phyloP scores from a whole-genome alignment of 2,797 vertebrate genomes.

The Synaphobranchus kaupii region DNA sequence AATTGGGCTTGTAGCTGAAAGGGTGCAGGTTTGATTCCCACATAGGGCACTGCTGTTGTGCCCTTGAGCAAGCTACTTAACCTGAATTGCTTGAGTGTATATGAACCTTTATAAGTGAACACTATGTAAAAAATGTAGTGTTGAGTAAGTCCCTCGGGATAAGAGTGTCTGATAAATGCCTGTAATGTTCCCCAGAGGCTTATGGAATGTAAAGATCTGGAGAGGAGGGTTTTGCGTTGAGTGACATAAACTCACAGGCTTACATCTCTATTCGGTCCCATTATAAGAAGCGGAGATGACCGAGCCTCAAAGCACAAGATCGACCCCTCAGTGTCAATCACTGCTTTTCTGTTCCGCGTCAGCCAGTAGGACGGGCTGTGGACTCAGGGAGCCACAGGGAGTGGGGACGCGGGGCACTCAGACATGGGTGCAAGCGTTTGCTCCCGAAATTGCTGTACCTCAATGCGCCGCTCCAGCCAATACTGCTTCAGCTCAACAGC shows the following conservation, averaged over 20 bases:
- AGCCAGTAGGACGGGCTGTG: not conserved
- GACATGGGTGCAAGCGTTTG: not conserved
- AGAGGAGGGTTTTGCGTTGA: too few relatives aligned
- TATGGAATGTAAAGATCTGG: not conserved
- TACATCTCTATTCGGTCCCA: not conserved
- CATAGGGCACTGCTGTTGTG: too few relatives aligned
- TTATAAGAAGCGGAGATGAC: not conserved
- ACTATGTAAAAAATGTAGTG: too few relatives aligned
- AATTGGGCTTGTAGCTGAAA: too few relatives aligned
- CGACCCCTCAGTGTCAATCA: not conserved
- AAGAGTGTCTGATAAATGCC: too few relatives aligned
- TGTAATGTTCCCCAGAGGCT: not conserved
- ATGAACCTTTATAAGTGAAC: too few relatives aligned
- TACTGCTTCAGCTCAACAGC: not conserved
- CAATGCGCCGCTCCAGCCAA: not conserved
- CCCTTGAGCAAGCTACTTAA: too few relatives aligned
- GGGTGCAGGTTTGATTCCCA: too few relatives aligned
- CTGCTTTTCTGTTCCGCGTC: not conserved
- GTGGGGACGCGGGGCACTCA: not conserved
- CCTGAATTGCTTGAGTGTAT: too few relatives aligned
- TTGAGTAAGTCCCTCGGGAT: too few relatives aligned
- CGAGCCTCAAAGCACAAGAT: not conserved
- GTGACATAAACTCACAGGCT: not conserved
- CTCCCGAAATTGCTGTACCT: not conserved
- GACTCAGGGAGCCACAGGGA: not conserved